A percentile compares a stretch with the other conserved stretches of the same genome.
Evolutionary conservation across 2,113 vertebrate species (phyloP).

Genomic region (Diadophis punctatus): DNA sequence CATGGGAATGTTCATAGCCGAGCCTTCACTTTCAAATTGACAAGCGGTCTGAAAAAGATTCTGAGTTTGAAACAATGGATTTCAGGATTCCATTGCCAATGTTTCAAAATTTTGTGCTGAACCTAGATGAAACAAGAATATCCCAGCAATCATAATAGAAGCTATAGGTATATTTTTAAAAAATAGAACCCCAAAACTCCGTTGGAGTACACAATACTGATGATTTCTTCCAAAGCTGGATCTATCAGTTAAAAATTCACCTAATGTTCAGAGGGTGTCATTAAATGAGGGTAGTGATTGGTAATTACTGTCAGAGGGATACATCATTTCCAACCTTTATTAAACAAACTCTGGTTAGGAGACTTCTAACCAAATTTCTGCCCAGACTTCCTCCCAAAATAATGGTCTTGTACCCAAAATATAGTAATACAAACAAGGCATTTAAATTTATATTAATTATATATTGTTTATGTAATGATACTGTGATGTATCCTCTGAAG

Average conservation of each 20-base stretch:
- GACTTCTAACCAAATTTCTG: background rate
- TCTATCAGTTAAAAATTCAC: background rate
- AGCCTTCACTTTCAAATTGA: background rate
- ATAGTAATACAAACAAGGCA: background rate
- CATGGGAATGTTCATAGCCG: background rate
- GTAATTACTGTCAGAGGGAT: background rate
- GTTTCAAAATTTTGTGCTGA: background rate
- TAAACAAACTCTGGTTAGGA: background rate
- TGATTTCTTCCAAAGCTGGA: background rate
- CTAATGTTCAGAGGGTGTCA: background rate
- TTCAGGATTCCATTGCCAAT: background rate
- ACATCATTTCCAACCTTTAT: background rate
- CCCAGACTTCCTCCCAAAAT: background rate
- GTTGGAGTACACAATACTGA: background rate
- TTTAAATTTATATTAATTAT: background rate
- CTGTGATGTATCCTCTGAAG: background rate
- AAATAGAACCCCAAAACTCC: background rate
- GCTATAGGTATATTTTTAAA: background rate
- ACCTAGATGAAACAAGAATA: background rate
- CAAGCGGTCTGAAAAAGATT: background rate
- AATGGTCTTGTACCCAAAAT: background rate
- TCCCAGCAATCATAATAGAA: background rate
- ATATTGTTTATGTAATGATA: background rate
- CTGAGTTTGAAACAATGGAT: background rate
- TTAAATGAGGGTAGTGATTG: background rate